A percentile compares a stretch with the other conserved stretches of the same genome.
Evolutionary conservation across 2,888 invertebrate genomes (phyloP).

Genomic region (Drosophila nigritarsus): DNA sequence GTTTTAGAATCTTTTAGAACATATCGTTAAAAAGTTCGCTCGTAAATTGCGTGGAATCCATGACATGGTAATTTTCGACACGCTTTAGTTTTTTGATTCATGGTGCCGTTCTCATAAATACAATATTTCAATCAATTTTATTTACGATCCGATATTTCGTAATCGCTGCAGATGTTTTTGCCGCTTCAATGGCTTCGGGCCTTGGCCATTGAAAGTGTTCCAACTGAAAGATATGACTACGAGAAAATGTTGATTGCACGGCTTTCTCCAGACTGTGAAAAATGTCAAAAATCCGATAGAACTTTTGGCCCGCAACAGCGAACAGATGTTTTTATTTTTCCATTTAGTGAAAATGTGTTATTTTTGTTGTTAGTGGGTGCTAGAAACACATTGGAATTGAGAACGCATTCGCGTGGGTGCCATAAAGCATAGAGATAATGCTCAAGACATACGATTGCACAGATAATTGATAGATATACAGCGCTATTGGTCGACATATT

Average conservation of each 20-base stretch:
- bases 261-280: constrained; percentile 62
- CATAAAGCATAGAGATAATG: constrained; percentile 16
- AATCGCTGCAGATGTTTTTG: constrained; percentile 22
- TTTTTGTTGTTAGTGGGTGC: constrained; percentile 25
- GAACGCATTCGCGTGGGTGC: constrained; percentile 50
- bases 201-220: constrained; percentile 48
- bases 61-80: constrained; percentile 27
- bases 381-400: constrained; percentile 52
- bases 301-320: constrained; percentile 17
- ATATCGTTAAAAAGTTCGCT: constrained; percentile 56
- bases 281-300: constrained; percentile 49
- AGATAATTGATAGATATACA: constrained; percentile 32
- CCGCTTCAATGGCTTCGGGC: constrained; percentile 18
- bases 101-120: constrained; percentile 27
- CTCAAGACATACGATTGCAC: constrained; percentile 14
- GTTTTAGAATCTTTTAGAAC: constrained; percentile 38
- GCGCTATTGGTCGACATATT: constrained; percentile 1
- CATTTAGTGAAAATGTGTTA: constrained; percentile 19
- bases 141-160: constrained; percentile 34
- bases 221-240: constrained; percentile 2
- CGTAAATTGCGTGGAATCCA: constrained; percentile 58
- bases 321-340: constrained; percentile 62
- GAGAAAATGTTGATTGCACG: constrained; percentile 14
- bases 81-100: constrained; percentile 67
- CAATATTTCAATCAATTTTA: constrained; percentile 43